These are phyloP conservation scores for Choristoneura rosaceana DNA, from an alignment of 2,888 invertebrate genomes.

Conservation along the genomic window DNA sequence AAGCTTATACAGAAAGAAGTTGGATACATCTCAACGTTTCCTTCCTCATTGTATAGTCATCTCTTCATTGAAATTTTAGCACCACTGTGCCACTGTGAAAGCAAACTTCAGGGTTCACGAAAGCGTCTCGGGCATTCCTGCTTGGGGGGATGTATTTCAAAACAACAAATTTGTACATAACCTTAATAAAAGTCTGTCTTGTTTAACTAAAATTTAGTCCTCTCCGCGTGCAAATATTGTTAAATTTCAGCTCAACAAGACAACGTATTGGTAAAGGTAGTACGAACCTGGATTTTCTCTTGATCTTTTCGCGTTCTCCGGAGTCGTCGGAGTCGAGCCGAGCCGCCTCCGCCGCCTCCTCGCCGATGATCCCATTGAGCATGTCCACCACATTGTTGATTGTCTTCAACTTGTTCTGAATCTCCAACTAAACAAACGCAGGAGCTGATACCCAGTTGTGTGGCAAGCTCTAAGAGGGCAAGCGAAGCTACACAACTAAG, in stretches of 20 bases:
- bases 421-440: conserved; percentile 87
- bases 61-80: neutral
- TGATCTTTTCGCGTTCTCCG: conserved; percentile 55
- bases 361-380: conserved; percentile 93
- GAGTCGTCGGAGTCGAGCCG: conserved; percentile 59
- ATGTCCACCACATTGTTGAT: conserved; percentile 95
- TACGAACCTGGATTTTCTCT: conserved; percentile 77
- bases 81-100: conserved; percentile 30
- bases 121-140: conserved; percentile 60
- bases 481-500: conserved; percentile 51
- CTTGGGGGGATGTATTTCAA: conserved; percentile 52
- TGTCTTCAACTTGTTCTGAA: conserved; percentile 92
- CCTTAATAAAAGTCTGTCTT: conserved; percentile 38
- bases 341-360: conserved; percentile 77
- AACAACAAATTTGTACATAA: conserved; percentile 46
- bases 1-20: conserved; percentile 9
- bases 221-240: conserved; percentile 24
- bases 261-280: neutral
- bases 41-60: neutral
- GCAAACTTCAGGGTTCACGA: conserved; percentile 35
- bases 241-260: conserved; percentile 34
- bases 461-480: conserved; percentile 47
- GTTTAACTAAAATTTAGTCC: conserved; percentile 40
- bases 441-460: conserved; percentile 49
- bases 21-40: neutral